Conservation (phyloP, 1,140 invertebrate genomes). For the Macrosteles quadrilineatus region DNA sequence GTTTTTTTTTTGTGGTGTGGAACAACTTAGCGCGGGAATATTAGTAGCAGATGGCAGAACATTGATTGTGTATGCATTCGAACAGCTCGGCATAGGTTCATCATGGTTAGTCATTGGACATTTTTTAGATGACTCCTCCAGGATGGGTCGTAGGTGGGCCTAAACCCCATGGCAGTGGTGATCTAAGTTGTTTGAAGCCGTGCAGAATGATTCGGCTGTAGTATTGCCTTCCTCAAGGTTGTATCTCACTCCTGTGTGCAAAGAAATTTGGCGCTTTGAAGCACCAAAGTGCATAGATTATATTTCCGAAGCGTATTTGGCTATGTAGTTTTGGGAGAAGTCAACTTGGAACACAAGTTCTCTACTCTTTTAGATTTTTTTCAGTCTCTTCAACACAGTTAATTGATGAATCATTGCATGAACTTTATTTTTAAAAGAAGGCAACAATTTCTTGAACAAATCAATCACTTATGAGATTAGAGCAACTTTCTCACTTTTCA, state of each 20-base stretch:
- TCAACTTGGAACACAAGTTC: constrained; percentile 27
- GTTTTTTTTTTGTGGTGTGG: too few species aligned
- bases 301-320: constrained; percentile 28
- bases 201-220: constrained; percentile 22
- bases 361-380: neutral
- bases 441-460: neutral
- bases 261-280: constrained; percentile 30
- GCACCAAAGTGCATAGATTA: constrained; percentile 34
- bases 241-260: constrained; percentile 20
- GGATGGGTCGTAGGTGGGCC: constrained; percentile 29
- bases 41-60: too few species aligned
- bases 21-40: too few species aligned
- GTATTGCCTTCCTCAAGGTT: neutral
- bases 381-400: neutral
- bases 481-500: neutral
- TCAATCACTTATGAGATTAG: neutral
- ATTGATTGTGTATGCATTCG: too few species aligned
- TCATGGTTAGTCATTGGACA: neutral
- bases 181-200: constrained; percentile 9
- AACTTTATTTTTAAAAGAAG: neutral
- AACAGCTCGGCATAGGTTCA: too few species aligned
- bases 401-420: neutral
- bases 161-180: constrained; percentile 20
- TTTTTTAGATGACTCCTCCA: neutral
- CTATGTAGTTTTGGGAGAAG: constrained; percentile 34